Evolutionary conservation across 2,113 vertebrate genomes (phyloP).

Genomic region (Sclerurus mexicanus): DNA sequence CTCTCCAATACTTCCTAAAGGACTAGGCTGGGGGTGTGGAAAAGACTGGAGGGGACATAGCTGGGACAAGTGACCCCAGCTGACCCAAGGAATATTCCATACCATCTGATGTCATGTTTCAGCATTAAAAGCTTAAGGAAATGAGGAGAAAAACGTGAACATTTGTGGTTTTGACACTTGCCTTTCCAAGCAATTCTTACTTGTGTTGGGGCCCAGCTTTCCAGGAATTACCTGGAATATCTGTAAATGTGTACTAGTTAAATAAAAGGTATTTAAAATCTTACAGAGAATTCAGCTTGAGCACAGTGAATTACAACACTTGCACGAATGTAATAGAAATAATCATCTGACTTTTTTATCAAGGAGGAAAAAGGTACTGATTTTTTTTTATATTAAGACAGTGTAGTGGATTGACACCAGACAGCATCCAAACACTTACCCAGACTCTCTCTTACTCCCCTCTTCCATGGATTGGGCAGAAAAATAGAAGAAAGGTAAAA

Average conservation of each 20-base stretch:
- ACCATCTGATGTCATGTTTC: too few species aligned
- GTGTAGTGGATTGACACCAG: background rate
- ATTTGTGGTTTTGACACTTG: too few species aligned
- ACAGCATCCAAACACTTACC: background rate
- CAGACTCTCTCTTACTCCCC: background rate
- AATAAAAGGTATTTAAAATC: background rate
- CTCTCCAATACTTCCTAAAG: too few species aligned
- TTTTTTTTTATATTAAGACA: background rate
- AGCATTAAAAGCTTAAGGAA: too few species aligned
- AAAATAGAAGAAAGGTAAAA: background rate
- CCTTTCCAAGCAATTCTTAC: too few species aligned
- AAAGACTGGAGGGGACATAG: too few species aligned
- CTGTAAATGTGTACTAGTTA: background rate
- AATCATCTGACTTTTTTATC: background rate
- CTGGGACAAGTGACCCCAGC: too few species aligned
- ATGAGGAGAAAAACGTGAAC: too few species aligned
- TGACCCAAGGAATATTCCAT: too few species aligned
- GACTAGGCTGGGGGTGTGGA: too few species aligned
- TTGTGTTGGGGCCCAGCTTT: background rate
- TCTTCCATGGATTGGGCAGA: background rate
- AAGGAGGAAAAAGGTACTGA: background rate
- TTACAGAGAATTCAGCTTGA: background rate
- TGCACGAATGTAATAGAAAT: background rate
- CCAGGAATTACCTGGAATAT: background rate
- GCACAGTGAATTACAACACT: background rate